Conservation (phyloP, 2,797 vertebrate species). For the Sebastes elongatus region DNA sequence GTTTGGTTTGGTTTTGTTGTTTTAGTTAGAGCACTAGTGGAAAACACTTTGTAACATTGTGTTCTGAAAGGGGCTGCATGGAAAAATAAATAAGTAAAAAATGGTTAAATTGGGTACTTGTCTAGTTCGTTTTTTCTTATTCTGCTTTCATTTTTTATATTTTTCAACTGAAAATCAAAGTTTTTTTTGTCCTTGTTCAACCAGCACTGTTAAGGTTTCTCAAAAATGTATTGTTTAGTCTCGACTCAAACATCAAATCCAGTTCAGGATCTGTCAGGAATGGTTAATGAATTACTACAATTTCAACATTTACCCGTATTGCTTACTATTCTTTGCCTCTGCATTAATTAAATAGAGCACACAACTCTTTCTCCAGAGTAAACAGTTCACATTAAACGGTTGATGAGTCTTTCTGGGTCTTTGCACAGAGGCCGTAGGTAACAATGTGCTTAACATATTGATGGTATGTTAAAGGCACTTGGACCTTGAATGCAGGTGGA, state of each 20-base stretch:
- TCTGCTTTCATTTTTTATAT: background rate
- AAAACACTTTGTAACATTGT: background rate
- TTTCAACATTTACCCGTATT: background rate
- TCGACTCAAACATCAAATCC: background rate
- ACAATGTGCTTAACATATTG: background rate
- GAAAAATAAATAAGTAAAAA: background rate
- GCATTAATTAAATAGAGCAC: background rate
- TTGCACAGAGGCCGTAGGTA: background rate
- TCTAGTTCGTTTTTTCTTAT: background rate
- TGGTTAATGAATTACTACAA: background rate
- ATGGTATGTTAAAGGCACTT: background rate
- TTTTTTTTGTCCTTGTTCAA: background rate
- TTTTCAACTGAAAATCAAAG: background rate
- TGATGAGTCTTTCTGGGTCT: background rate
- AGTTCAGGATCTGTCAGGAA: background rate
- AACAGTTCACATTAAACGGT: background rate
- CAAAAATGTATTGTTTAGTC: background rate
- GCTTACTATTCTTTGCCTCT: background rate
- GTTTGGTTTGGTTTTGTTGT: background rate
- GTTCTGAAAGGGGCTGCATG: background rate
- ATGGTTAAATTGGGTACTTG: accelerated
- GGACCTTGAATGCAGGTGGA: background rate
- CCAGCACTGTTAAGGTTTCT: background rate
- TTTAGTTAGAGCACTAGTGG: background rate
- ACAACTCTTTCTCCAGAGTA: background rate